Conservation (phyloP, 2,113 vertebrate genomes). For the Campylomormyrus tamandua region DNA sequence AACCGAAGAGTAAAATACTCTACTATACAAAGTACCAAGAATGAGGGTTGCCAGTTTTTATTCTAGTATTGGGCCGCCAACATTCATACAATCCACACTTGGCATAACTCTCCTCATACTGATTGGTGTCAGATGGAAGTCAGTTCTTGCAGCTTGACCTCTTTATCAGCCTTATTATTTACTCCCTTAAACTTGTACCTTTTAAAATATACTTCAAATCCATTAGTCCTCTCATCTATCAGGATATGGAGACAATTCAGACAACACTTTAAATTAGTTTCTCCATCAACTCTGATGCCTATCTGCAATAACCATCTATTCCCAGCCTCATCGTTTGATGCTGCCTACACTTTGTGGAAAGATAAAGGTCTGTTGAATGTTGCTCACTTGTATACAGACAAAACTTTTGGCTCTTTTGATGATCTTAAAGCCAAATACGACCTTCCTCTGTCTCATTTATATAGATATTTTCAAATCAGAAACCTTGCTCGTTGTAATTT, state of each 20-base stretch:
- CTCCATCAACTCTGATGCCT: not conserved
- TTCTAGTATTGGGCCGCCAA: not conserved
- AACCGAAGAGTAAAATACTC: not conserved
- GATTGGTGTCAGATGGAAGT: conserved; percentile 3
- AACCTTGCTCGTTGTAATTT: not conserved
- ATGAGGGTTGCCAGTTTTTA: not conserved
- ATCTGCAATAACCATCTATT: conserved; percentile 17
- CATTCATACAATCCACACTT: not conserved
- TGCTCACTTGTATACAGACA: not conserved
- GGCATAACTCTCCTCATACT: not conserved
- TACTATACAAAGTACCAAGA: not conserved
- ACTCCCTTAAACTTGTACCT: not conserved
- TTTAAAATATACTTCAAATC: not conserved
- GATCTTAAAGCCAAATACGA: not conserved
- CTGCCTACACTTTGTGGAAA: not conserved
- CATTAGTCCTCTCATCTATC: not conserved
- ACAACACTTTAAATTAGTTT: not conserved
- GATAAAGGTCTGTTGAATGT: not conserved
- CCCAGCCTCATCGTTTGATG: not conserved
- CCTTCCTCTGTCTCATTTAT: not conserved
- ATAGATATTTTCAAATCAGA: not conserved
- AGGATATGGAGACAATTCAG: not conserved
- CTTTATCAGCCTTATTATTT: not conserved
- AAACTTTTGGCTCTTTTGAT: not conserved
- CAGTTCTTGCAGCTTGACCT: not conserved